Evolutionary conservation across 2,888 invertebrate species (phyloP).

Genomic region (Phrixothrix hirtus): DNA sequence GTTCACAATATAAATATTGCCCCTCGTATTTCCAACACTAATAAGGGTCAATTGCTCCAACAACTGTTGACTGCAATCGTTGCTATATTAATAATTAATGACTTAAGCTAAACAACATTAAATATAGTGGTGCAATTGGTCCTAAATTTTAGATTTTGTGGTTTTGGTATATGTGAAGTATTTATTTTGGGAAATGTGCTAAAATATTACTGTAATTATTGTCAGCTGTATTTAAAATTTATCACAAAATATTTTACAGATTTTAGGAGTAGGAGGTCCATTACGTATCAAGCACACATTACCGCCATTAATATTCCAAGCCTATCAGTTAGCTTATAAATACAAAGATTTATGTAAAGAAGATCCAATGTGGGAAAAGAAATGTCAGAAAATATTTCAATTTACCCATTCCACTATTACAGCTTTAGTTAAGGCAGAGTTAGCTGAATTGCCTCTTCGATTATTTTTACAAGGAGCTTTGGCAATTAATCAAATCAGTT

Average conservation of each 20-base stretch:
- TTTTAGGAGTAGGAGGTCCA: constrained; percentile 88
- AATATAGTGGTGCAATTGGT: too few relatives aligned
- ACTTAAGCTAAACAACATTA: too few relatives aligned
- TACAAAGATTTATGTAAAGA: constrained; percentile 77
- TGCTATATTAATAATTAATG: too few relatives aligned
- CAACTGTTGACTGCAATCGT: too few relatives aligned
- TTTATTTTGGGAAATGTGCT: too few relatives aligned
- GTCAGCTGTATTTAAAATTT: neutral
- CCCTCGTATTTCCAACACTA: too few relatives aligned
- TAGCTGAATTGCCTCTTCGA: constrained; percentile 90
- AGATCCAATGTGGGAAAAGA: constrained; percentile 98
- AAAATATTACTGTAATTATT: too few relatives aligned
- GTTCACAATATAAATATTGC: too few relatives aligned
- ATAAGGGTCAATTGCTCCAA: too few relatives aligned
- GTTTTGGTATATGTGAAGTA: too few relatives aligned
- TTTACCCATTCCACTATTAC: constrained; percentile 96
- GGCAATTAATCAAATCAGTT: constrained; percentile 88
- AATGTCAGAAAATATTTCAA: constrained; percentile 97
- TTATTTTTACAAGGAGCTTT: constrained; percentile 95
- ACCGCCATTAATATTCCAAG: constrained; percentile 93
- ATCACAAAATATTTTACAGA: constrained; percentile 44
- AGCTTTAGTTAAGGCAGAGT: constrained; percentile 91
- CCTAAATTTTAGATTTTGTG: too few relatives aligned
- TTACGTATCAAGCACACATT: constrained; percentile 86
- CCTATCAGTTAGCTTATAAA: constrained; percentile 83